Evolutionary conservation across 2,888 invertebrate species (phyloP), one percentile per base, ranked within the genome.

Genomic region (Watsonalla cultraria): DNA sequence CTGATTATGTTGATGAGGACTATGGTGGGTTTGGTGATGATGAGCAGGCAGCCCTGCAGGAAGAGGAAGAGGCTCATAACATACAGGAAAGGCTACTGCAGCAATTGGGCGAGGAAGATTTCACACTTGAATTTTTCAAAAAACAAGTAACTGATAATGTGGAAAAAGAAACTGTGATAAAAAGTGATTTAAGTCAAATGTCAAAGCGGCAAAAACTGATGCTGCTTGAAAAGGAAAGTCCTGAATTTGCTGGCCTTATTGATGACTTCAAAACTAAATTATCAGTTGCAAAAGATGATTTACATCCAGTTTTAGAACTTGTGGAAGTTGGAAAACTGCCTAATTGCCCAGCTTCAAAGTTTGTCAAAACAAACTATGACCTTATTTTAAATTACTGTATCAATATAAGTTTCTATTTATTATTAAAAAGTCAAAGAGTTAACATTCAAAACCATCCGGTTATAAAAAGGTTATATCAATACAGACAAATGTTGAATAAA

Each of bases 1-100:
- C 97, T 0, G 97, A 98, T 87, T 97, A 96, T 83, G 94, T 97
- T 13, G 98, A 98, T 89, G 93, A 95, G 69, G 97, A 97, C 83
- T 96, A 95, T 89, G 93, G 94, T 48, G 94, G 94, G 64, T 91
- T 88, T 73, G 94, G 93, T 45, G 76, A 85, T 72, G 94, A 95
- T 64, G 94, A 94, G 67, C 90, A 94, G 62, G 96, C 96, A 6
- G 93, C 94, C 59, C 90, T 94, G 58, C 83, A 88, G 84, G 97
- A 97, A 83, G 97, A 96, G 78, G 92, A 95, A 68, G 97, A 97
- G 88, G 97, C 96, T 0, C 93, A 92, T 74, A 94, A 93, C 61
- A 94, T 97, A 55, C 97, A 97, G 73, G 92, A 94, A 71, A 92
- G 95, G 65, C 86, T 97, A 14, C 92, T 94, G 5, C 93, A 95